Evolutionary conservation across 1,140 invertebrate genomes (phyloP).

Genomic region (Pissodes strobi): DNA sequence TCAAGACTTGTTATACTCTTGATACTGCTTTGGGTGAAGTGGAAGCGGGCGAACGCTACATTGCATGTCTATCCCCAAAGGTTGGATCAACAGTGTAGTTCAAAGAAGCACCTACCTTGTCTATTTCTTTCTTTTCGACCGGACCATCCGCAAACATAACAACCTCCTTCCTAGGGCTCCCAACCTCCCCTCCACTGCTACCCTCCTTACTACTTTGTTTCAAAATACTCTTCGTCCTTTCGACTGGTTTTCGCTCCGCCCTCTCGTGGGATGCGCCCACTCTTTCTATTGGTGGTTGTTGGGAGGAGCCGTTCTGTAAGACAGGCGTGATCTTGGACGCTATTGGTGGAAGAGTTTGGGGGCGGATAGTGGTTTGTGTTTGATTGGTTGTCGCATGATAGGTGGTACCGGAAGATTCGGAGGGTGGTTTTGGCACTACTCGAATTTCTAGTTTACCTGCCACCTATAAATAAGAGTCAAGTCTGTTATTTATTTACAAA

Average conservation of each 20-base stretch:
- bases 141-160: constrained; percentile 48
- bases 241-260: constrained; percentile 37
- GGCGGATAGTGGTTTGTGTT: constrained; percentile 6
- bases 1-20: too few relatives aligned
- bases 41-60: too few relatives aligned
- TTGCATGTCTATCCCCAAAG: too few relatives aligned
- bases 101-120: constrained; percentile 15
- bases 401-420: constrained; percentile 22
- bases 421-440: constrained; percentile 62
- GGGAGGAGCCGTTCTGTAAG: constrained; percentile 11
- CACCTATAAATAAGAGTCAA: constrained; percentile 50
- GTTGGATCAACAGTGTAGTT: too few relatives aligned
- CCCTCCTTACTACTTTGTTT: constrained; percentile 53
- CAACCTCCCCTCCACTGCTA: constrained; percentile 35
- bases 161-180: constrained; percentile 51
- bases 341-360: constrained; percentile 30
- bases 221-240: constrained; percentile 52
- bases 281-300: constrained; percentile 4
- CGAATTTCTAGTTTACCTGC: constrained; percentile 77
- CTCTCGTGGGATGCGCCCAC: constrained; percentile 7
- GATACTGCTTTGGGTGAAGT: too few relatives aligned
- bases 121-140: constrained; percentile 22
- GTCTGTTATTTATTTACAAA: too few relatives aligned
- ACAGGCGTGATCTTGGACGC: constrained; percentile 10
- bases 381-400: constrained; percentile 16